phyloP scores from a whole-genome alignment of 2,113 vertebrate species.

The Lepus europaeus region DNA sequence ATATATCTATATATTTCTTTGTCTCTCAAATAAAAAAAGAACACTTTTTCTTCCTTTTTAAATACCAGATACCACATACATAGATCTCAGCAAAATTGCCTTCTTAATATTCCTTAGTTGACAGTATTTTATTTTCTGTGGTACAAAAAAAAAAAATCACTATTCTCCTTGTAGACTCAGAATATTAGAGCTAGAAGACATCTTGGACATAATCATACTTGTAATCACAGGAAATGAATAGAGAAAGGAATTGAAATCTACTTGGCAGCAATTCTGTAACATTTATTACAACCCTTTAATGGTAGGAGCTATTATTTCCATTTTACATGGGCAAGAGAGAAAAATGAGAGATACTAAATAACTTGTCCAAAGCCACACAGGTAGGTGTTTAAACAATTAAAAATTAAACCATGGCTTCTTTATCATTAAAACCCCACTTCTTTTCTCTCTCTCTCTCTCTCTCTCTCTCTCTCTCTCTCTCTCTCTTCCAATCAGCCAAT shows the following conservation, averaged over 20 bases:
- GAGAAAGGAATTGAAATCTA: background rate
- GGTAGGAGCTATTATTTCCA: background rate
- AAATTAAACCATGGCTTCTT: background rate
- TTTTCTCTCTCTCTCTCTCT: no score
- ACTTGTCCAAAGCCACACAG: background rate
- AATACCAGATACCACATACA: background rate
- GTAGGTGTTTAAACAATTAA: background rate
- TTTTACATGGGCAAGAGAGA: background rate
- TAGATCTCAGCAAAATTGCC: background rate
- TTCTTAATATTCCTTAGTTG: background rate
- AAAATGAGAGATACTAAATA: background rate
- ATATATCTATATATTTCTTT: no score
- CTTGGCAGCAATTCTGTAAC: background rate
- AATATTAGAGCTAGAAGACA: background rate
- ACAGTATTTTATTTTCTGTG: background rate
- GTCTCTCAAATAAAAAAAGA: no score
- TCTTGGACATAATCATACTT: background rate
- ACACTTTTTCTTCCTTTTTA: no score
- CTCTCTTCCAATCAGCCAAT: background rate
- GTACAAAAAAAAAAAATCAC: background rate
- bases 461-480: background rate
- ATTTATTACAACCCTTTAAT: background rate
- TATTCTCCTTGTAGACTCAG: background rate
- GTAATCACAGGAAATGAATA: background rate
- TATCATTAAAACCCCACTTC: background rate